phyloP scores from a whole-genome alignment of 2,113 vertebrate genomes.

The Myotis lucifugus region DNA sequence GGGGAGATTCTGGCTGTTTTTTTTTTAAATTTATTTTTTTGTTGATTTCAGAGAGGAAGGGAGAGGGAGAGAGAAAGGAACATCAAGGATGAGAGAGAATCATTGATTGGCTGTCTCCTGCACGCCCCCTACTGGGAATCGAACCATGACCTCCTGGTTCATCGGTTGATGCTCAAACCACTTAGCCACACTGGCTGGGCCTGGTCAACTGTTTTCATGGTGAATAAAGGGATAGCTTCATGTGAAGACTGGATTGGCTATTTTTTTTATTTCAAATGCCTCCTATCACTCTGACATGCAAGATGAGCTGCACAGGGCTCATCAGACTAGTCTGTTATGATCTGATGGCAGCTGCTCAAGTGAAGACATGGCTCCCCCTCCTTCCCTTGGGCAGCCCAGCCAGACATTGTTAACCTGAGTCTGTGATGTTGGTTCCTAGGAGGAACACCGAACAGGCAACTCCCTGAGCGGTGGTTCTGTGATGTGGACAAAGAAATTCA shows the following conservation, averaged over 20 bases:
- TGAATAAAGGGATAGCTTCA: background rate
- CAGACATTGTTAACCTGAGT: background rate
- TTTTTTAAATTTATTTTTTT: too few relatives aligned
- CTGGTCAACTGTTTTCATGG: background rate
- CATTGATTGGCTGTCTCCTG: too few relatives aligned
- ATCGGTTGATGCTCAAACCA: too few relatives aligned
- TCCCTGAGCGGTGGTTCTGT: conserved; percentile 85
- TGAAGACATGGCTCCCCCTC: background rate
- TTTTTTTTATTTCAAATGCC: background rate
- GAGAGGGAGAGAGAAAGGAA: too few relatives aligned
- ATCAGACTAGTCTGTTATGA: background rate
- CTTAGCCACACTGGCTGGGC: too few relatives aligned
- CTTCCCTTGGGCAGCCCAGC: background rate
- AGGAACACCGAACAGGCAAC: conserved; percentile 86
- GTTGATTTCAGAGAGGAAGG: too few relatives aligned
- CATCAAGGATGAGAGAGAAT: too few relatives aligned
- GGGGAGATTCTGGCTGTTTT: background rate
- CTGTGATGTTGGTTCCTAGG: conserved; percentile 67
- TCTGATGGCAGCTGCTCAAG: background rate
- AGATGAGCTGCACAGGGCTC: background rate
- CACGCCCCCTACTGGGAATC: too few relatives aligned
- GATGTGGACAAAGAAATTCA: conserved; percentile 87
- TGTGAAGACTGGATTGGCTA: background rate
- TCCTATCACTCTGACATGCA: background rate
- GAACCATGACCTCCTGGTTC: too few relatives aligned